phyloP scores from a whole-genome alignment of 2,888 invertebrate species.

The Drosophila tripunctata region DNA sequence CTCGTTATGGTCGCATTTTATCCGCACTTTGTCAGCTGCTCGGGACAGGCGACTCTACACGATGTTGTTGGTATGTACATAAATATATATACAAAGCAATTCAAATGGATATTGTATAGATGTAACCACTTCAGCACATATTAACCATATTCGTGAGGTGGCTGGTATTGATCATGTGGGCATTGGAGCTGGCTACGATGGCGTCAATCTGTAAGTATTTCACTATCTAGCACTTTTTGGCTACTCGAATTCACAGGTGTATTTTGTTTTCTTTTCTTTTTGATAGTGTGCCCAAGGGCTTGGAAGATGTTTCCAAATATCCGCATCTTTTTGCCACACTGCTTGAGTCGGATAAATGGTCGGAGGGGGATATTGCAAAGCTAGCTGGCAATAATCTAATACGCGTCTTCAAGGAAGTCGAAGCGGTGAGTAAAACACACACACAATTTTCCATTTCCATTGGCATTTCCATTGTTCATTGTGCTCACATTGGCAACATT shows the following conservation, averaged over 20 bases:
- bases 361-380: slow-evolving; percentile 92
- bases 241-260: background rate
- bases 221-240: background rate
- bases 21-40: slow-evolving; percentile 86
- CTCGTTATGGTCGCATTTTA: slow-evolving; percentile 89
- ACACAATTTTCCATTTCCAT: slow-evolving; percentile 13
- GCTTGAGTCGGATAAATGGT: slow-evolving; percentile 92
- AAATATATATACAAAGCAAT: background rate
- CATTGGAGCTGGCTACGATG: slow-evolving; percentile 94
- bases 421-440: slow-evolving; percentile 87
- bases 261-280: slow-evolving; percentile 10
- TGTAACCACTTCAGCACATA: slow-evolving; percentile 89
- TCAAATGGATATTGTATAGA: slow-evolving; percentile 2
- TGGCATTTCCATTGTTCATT: slow-evolving; percentile 40
- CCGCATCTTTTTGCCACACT: slow-evolving; percentile 92
- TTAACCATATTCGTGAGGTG: slow-evolving; percentile 93
- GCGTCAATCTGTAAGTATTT: slow-evolving; percentile 94
- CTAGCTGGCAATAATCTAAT: slow-evolving; percentile 93
- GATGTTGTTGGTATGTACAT: slow-evolving; percentile 86
- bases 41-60: slow-evolving; percentile 86
- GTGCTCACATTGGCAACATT: slow-evolving; percentile 44
- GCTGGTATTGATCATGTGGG: slow-evolving; percentile 95
- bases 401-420: slow-evolving; percentile 90
- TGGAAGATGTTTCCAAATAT: slow-evolving; percentile 94
- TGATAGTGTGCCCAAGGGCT: slow-evolving; percentile 87